Evolutionary conservation across 2,888 invertebrate species (phyloP), one percentile per base, ranked within the genome.

Genomic region (Pristionchus arcanus): DNA sequence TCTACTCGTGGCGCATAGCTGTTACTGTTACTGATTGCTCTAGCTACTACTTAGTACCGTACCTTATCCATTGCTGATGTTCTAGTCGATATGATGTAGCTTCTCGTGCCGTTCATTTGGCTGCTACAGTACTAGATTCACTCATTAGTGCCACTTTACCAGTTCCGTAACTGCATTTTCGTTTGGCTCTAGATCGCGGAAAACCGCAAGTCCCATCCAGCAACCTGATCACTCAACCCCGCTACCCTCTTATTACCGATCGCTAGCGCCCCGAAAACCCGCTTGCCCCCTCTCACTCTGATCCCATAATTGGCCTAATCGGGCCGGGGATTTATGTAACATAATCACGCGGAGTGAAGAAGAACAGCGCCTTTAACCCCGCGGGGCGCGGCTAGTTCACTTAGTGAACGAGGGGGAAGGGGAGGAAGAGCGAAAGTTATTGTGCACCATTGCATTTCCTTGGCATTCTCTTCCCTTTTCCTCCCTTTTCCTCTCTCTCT

Each of bases 381-480:
- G 25, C n/a, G 49, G 49, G 53, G 71, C 63, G 31, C 28, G 49
- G 81, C 81, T 49, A 42, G 81, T 81, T 81, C 81, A 81, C 81
- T 81, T 81, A 81, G 81, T n/a, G 81, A 42, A 28, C 31, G 42
- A 77, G 74, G 13, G 34, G 71, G 31, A 28, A 71, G 34, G 31
- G 71, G 37, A 21, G 37, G 81, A 53, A 28, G 81, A 53, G 81
- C 81, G 81, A 81, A 81, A 81, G 81, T 81, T 81, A 81, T 81
- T 81, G 81, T 74, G 81, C 81, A 31, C 31, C 4, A 28, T 55
- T 55, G 25, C 83, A 31, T 34, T 85, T 59, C 59, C 53, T 83
- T 55, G 55, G 85, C 85, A 55, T 85, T 63, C 84, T 59, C 84
- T 63, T 34, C 34, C 31, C 84, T 21, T 55, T 19, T 34, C 83